These are phyloP conservation scores for Intellagama lesueurii DNA, from an alignment of 2,797 vertebrate species.

Conservation along the genomic window DNA sequence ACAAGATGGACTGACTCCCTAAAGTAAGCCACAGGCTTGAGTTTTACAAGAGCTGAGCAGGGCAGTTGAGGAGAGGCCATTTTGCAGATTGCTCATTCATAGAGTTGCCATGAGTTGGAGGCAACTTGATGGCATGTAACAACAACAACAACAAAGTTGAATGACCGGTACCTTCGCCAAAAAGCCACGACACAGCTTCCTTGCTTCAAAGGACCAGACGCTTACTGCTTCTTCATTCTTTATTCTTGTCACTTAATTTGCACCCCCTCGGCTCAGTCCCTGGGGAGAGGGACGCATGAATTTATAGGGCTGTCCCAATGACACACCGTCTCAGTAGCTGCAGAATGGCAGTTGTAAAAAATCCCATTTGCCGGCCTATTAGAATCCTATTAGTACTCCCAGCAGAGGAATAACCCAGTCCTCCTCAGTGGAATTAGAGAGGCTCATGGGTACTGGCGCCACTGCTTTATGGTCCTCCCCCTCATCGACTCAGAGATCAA, in stretches of 20 bases:
- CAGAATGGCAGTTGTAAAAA: constrained; percentile 84
- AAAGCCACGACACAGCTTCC: too few species aligned
- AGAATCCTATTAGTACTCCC: constrained; percentile 83
- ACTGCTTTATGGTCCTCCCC: constrained; percentile 70
- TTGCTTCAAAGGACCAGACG: neutral
- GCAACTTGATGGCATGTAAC: too few species aligned
- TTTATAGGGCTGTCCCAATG: constrained; percentile 77
- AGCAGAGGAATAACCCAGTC: constrained; percentile 73
- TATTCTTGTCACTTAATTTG: neutral
- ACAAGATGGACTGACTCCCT: too few species aligned
- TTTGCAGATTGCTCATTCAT: too few species aligned
- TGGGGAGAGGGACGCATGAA: constrained; percentile 52
- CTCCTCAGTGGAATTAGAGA: constrained; percentile 79
- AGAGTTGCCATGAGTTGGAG: too few species aligned
- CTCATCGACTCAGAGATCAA: constrained; percentile 69
- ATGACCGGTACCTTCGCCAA: too few species aligned
- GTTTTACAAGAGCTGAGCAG: too few species aligned
- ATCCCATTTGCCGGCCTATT: constrained; percentile 83
- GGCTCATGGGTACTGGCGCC: constrained; percentile 64
- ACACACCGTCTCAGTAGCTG: constrained; percentile 73
- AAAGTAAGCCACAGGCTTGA: too few species aligned
- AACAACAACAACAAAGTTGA: too few species aligned
- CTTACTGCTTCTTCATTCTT: neutral
- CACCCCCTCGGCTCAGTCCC: constrained; percentile 3
- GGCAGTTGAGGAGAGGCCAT: too few species aligned